Evolutionary conservation across 2,888 invertebrate genomes (phyloP).

Genomic region (Melieria crassipennis): DNA sequence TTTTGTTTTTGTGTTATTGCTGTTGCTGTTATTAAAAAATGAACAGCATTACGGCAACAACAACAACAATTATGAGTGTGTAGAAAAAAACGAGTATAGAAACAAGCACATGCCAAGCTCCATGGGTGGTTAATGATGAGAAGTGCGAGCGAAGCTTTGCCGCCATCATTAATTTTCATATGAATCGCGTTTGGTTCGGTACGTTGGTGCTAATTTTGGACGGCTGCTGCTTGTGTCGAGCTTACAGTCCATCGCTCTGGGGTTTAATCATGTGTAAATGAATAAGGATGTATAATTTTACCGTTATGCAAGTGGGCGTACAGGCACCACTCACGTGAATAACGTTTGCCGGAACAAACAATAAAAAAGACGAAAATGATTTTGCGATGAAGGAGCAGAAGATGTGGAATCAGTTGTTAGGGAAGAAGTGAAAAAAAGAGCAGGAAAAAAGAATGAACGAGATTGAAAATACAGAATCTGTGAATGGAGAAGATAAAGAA

Average conservation of each 20-base stretch:
- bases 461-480: neutral
- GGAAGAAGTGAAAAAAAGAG: neutral
- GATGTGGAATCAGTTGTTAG: neutral
- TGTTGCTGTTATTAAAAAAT: too few relatives aligned
- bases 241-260: constrained; percentile 19
- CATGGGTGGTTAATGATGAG: too few relatives aligned
- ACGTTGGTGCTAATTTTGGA: too few relatives aligned
- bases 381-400: too few relatives aligned
- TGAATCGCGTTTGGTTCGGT: constrained; percentile 16
- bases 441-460: neutral
- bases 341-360: too few relatives aligned
- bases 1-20: too few relatives aligned
- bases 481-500: neutral
- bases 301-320: neutral
- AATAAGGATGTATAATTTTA: constrained; percentile 58
- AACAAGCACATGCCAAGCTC: neutral
- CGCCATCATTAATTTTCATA: constrained; percentile 26
- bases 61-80: neutral
- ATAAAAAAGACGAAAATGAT: too few relatives aligned
- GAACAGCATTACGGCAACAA: neutral
- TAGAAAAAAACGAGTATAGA: neutral
- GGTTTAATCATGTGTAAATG: constrained; percentile 59
- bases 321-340: too few relatives aligned
- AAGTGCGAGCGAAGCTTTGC: too few relatives aligned
- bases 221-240: constrained; percentile 33